These are phyloP conservation scores for Fringilla coelebs DNA, from an alignment of 2,797 vertebrate species.

Conservation along the genomic window DNA sequence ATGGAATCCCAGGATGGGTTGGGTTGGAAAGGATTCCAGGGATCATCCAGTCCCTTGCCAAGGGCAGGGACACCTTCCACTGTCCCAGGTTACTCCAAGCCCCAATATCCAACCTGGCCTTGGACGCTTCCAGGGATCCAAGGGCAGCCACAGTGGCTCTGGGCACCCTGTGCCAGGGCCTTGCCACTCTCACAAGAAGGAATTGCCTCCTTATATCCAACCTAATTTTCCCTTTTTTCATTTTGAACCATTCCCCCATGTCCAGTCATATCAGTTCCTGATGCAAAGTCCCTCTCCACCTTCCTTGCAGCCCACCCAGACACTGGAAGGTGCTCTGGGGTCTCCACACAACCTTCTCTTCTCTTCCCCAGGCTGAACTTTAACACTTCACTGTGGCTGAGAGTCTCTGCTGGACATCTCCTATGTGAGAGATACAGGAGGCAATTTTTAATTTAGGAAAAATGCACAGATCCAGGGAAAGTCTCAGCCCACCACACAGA, in stretches of 20 bases:
- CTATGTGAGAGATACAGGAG: not conserved
- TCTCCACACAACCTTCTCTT: not conserved
- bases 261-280: not conserved
- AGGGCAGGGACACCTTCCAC: not conserved
- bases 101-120: fast-evolving
- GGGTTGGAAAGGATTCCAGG: not conserved
- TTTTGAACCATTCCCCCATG: not conserved
- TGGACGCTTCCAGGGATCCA: not conserved
- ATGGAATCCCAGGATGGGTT: not conserved
- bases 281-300: not conserved
- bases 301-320: not conserved
- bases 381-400: not conserved
- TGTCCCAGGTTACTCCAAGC: fast-evolving
- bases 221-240: not conserved
- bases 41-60: not conserved
- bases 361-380: not conserved
- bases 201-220: not conserved
- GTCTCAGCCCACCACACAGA: not conserved
- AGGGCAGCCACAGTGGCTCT: not conserved
- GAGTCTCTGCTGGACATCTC: not conserved
- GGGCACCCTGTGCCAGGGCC: not conserved
- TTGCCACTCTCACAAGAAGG: fast-evolving
- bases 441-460: not conserved
- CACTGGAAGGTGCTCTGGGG: not conserved
- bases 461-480: not conserved